These are phyloP conservation scores for Drosophila micromelanica DNA, from an alignment of 1,140 invertebrate genomes.

Conservation along the genomic window DNA sequence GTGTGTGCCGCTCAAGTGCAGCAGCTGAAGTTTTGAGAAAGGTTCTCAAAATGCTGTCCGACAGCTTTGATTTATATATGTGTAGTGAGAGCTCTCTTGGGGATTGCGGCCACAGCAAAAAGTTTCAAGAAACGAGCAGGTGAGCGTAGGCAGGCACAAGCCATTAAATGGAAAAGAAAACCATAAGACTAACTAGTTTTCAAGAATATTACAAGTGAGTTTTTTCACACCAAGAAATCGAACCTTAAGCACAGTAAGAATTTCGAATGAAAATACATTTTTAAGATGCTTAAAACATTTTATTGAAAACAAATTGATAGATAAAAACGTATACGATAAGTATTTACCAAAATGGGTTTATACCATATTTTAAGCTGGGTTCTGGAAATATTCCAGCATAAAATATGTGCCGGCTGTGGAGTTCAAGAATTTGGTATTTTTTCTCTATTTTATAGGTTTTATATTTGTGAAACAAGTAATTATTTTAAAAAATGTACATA, in stretches of 20 bases:
- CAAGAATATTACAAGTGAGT: conserved; percentile 6
- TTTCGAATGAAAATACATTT: background rate
- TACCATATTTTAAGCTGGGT: background rate
- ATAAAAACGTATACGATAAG: too few relatives aligned
- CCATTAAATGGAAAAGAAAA: conserved; percentile 27
- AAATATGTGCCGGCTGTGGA: too few relatives aligned
- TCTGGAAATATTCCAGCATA: background rate
- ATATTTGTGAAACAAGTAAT: too few relatives aligned
- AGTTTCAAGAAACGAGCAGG: conserved; percentile 26
- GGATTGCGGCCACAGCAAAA: conserved; percentile 16
- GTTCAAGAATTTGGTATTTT: too few relatives aligned
- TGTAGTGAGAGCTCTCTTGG: conserved; percentile 16
- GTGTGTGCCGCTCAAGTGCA: conserved; percentile 22
- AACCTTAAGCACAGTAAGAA: background rate
- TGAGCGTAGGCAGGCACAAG: conserved; percentile 27
- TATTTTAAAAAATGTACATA: too few relatives aligned
- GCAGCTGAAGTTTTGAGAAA: conserved; percentile 53
- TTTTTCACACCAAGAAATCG: conserved; percentile 3
- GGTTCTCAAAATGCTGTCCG: conserved; percentile 46
- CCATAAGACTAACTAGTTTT: conserved; percentile 23
- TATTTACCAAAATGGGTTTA: too few relatives aligned
- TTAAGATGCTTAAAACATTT: too few relatives aligned
- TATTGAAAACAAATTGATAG: too few relatives aligned
- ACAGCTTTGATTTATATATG: conserved; percentile 53
- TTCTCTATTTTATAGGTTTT: too few relatives aligned